Percentiles rank a stretch among this genome's conserved stretches.
Conservation (phyloP, 2,888 invertebrate species). For the Nephrotoma appendiculata region DNA sequence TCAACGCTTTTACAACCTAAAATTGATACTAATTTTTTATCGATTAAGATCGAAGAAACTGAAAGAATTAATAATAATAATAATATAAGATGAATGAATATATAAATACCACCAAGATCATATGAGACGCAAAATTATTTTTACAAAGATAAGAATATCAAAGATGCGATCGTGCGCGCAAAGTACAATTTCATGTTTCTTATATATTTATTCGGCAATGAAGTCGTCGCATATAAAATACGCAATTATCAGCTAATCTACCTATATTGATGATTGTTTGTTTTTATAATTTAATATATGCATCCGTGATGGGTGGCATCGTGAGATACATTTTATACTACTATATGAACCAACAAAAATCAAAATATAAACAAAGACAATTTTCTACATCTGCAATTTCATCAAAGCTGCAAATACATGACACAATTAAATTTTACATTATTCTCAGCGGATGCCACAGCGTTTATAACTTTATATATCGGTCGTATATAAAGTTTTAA, state of each 20-base stretch:
- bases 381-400: no score
- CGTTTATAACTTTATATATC: no score
- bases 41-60: constrained; percentile 12
- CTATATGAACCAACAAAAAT: no score
- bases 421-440: no score
- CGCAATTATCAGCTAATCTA: not conserved
- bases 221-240: not conserved
- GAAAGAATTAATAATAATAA: not conserved
- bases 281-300: not conserved
- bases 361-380: no score
- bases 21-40: constrained; percentile 10
- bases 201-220: not conserved
- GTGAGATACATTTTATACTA: not conserved
- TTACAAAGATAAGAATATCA: not conserved
- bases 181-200: not conserved
- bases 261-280: not conserved
- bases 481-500: no score
- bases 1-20: constrained; percentile 6
- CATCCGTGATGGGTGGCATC: not conserved
- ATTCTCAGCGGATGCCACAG: no score
- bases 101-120: not conserved
- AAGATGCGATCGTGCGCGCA: not conserved
- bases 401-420: no score
- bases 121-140: not conserved
- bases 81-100: not conserved